Base-by-base conservation (phyloP, 2,888 invertebrate genomes). In the Mythimna pallens region DNA sequence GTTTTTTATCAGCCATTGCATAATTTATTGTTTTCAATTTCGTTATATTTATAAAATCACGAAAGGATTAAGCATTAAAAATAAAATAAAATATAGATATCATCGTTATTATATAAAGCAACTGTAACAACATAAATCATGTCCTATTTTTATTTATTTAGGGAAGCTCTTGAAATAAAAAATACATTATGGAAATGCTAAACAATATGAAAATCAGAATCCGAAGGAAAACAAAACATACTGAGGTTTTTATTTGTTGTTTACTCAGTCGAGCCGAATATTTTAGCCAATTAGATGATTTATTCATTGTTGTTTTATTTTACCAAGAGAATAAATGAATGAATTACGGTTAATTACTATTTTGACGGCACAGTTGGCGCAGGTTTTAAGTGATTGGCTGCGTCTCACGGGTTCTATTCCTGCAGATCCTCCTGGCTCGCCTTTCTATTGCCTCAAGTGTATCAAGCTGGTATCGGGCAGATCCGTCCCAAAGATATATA, bases 231-330 rank as follows among this genome's bases (percentile, higher is more conserved):
- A 65, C 62, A 66, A 66, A 79, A 66, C 68, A 59, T 58, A 43
- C 47, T 47, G 40, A 20, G 76, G n/a, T 61, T 73, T 70, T 63
- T 73, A 61, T 73, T 70, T 55, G 59, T 81, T 77, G 63, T 70
- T 81, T 77, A 71, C 57, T 55, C 50, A 57, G 75, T 22, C 58
- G 22, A 54, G 40, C 70, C 2, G 58, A 66, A 66, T 76, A 22
- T 71, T 70, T 62, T 75, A 63, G 68, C 43, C 43, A 67, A 80
- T 68, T 70, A 68, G n/a, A 75, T 69, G 55, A 66, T 20, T 75
- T 76, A 80, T 80, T 71, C 79, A 80, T 80, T 66, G 40, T n/a
- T 62, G 47, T 58, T 75, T 69, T 67, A 54, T 73, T 69, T 50
- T 43, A 14, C 30, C 10, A 43, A 36, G 12, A 36, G 58, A 68